phyloP scores from a whole-genome alignment of 2,113 vertebrate genomes.

The Stomatorhinus ivindoensis region DNA sequence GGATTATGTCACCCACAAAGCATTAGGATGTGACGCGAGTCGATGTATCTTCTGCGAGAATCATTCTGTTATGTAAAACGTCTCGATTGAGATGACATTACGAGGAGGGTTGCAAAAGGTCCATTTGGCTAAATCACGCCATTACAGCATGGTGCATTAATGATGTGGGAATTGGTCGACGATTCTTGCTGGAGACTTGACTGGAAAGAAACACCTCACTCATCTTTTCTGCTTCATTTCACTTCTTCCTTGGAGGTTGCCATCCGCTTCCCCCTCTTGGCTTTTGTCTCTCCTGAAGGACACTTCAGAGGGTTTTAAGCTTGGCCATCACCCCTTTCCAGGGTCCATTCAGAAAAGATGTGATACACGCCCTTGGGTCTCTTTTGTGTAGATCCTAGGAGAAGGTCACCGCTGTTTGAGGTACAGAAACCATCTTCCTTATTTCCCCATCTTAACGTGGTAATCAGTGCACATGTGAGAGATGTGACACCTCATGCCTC shows the following conservation, averaged over 20 bases:
- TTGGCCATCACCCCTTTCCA: neutral
- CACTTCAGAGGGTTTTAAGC: neutral
- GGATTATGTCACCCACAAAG: neutral
- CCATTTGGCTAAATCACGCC: neutral
- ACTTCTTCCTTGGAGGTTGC: neutral
- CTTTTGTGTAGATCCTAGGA: neutral
- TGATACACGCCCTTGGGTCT: neutral
- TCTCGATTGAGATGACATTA: neutral
- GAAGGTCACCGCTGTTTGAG: neutral
- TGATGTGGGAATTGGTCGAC: neutral
- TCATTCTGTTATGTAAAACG: neutral
- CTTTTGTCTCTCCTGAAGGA: neutral
- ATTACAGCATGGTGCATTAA: neutral
- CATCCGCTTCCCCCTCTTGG: neutral
- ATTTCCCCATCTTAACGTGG: neutral
- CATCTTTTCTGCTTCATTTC: neutral
- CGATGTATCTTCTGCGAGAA: neutral
- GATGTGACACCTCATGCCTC: neutral
- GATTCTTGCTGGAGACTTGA: neutral
- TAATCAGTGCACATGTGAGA: neutral
- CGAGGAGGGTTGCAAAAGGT: neutral
- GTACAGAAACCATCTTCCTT: neutral
- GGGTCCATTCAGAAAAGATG: neutral
- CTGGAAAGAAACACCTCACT: neutral
- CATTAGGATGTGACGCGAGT: neutral